A percentile compares a stretch with the other conserved stretches of the same genome.
Conservation (phyloP, 2,888 invertebrate genomes). For the Hypsopygia costalis region DNA sequence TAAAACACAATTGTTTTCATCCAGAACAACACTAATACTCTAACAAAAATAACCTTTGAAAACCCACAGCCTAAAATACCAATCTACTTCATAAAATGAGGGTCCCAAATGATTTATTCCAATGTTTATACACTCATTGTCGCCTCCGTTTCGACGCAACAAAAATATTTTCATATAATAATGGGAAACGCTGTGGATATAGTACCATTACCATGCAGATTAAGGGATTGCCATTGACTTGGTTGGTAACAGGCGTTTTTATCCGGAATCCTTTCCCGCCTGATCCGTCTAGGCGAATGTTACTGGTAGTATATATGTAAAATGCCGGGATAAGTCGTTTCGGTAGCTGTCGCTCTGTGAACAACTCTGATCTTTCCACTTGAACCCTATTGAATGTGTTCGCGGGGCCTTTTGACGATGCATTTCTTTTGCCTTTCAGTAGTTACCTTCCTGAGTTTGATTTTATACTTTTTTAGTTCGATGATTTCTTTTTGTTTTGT, state of each 20-base stretch:
- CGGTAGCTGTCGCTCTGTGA: neutral
- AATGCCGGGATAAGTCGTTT: conserved; percentile 12
- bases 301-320: conserved; percentile 49
- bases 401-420: neutral
- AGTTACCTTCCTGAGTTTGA: neutral
- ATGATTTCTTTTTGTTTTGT: too few species aligned
- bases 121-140: conserved; percentile 15
- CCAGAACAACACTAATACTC: too few species aligned
- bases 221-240: conserved; percentile 36
- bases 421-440: conserved; percentile 5
- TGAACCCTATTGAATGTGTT: conserved; percentile 1
- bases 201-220: conserved; percentile 35
- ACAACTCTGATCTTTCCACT: neutral
- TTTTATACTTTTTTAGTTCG: too few species aligned
- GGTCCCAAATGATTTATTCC: conserved; percentile 15
- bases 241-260: conserved; percentile 35
- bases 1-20: too few species aligned
- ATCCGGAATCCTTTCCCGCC: conserved; percentile 50
- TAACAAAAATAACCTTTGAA: too few species aligned
- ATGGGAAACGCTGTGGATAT: conserved; percentile 16
- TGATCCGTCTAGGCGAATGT: conserved; percentile 41
- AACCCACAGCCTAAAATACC: neutral
- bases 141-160: conserved; percentile 13
- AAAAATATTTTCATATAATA: conserved; percentile 26
- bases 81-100: conserved; percentile 13